Base-by-base conservation (phyloP, 2,797 vertebrate genomes). In the Enteromius anoplus region DNA sequence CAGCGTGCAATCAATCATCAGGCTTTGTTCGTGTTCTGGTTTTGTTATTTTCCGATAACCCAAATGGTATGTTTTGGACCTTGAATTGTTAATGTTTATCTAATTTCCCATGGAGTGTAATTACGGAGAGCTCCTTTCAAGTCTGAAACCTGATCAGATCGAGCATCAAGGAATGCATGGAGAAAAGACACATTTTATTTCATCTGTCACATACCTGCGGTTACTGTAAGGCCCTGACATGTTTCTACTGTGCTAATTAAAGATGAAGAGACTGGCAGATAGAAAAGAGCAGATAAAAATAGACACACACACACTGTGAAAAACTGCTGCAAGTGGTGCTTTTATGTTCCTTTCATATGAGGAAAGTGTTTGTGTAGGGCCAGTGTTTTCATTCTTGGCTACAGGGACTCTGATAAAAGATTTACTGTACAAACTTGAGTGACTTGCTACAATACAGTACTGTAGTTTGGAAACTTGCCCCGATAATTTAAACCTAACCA, bases 171-270 rank as follows among this genome's bases (percentile, higher is more conserved):
- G 88, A 92, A 92, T 88, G 88, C 34, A n/a, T 81, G 64, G 29
- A 72, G 84, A 87, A 88, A 84, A 86, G 85, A 76, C 66, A 81
- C 64, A 79, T 80, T 81, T 82, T 76, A 85, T 85, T 84, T 78
- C 70, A 88, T 86, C 88, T 91, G 89, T 89, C 88, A 91, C 86
- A 80, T 86, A 86, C 82, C 83, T 89, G 89, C 37, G 88, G 86
- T 91, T 89, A 89, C 77, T 81, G 70, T 45, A 53, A 82, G 55
- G 86, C 87, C 87, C 85, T 60, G 82, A 91, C 89, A 86, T 87
- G 88, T 92, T 91, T 88, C 49, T 81, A 81, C 79, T 84, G 72
- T 81, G 79, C 79, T 88, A 87, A 88, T 86, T 84, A 83, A 87
- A 87, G 81, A 81, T 37, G 73, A 81, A 83, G 42, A 81, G 85